These are phyloP conservation scores for Bimastos eiseni DNA, from an alignment of 2,888 invertebrate species.

Conservation along the genomic window DNA sequence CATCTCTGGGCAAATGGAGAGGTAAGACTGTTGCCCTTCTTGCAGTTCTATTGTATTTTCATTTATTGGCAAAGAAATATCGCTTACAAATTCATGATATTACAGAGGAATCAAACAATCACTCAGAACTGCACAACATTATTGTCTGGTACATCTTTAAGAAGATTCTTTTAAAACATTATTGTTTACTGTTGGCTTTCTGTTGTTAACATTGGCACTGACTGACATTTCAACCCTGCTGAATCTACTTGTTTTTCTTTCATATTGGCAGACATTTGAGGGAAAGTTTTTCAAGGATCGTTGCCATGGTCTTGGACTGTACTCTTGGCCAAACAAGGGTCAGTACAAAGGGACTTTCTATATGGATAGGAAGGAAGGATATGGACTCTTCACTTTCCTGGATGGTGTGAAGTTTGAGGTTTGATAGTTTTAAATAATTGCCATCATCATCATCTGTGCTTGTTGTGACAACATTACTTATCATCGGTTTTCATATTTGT, in stretches of 20 bases:
- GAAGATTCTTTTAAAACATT: not conserved
- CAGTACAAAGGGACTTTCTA: conserved; percentile 58
- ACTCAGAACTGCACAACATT: not conserved
- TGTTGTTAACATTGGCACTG: not conserved
- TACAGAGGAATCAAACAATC: too few relatives aligned
- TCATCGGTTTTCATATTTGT: not conserved
- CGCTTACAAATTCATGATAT: too few relatives aligned
- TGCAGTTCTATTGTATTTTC: too few relatives aligned
- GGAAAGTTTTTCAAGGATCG: conserved; percentile 59
- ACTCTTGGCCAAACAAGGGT: conserved; percentile 58
- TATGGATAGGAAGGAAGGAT: conserved; percentile 61
- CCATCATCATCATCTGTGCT: not conserved
- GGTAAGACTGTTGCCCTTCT: conserved; percentile 47
- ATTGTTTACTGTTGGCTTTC: not conserved
- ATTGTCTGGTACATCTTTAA: not conserved
- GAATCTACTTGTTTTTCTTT: not conserved
- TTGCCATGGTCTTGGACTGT: conserved; percentile 58
- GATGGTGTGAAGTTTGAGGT: conserved; percentile 60
- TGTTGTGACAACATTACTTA: not conserved
- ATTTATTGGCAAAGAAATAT: too few relatives aligned
- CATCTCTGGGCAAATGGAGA: conserved; percentile 59
- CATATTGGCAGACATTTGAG: conserved; percentile 50
- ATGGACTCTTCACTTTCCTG: conserved; percentile 55
- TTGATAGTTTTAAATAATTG: conserved; percentile 23
- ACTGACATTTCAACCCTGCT: too few relatives aligned